These are phyloP conservation scores for Epirrita christyi DNA, from an alignment of 2,888 invertebrate species.

Conservation along the genomic window DNA sequence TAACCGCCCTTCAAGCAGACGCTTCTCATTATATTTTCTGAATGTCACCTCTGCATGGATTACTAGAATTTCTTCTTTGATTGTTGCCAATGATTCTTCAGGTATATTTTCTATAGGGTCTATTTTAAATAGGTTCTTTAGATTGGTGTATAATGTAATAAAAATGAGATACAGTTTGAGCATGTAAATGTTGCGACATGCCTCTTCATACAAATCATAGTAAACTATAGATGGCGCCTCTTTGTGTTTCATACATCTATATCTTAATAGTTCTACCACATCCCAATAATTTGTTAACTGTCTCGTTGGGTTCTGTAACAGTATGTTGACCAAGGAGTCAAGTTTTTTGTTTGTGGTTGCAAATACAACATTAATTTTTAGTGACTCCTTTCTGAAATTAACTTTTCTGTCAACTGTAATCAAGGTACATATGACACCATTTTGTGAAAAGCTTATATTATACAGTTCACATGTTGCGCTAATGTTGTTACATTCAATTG, in stretches of 20 bases:
- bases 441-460: constrained; percentile 55
- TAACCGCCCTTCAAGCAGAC: constrained; percentile 39
- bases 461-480: constrained; percentile 53
- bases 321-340: constrained; percentile 44
- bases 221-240: constrained; percentile 56
- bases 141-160: constrained; percentile 48
- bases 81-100: constrained; percentile 52
- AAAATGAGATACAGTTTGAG: constrained; percentile 66
- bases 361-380: constrained; percentile 58
- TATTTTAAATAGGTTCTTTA: constrained; percentile 51
- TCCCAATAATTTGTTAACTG: constrained; percentile 64
- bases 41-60: constrained; percentile 55
- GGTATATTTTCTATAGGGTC: constrained; percentile 46
- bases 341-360: constrained; percentile 44
- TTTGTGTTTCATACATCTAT: constrained; percentile 60
- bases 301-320: constrained; percentile 59
- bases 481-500: constrained; percentile 53
- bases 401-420: constrained; percentile 56
- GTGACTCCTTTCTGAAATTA: constrained; percentile 54
- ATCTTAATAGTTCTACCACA: constrained; percentile 63
- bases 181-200: constrained; percentile 55
- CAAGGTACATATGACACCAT: constrained; percentile 54
- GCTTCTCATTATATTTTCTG: constrained; percentile 44
- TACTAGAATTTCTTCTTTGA: constrained; percentile 63
- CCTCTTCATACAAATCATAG: constrained; percentile 48